Evolutionary conservation across 2,888 invertebrate genomes (phyloP).

Genomic region (Listrodromus nycthemerus): DNA sequence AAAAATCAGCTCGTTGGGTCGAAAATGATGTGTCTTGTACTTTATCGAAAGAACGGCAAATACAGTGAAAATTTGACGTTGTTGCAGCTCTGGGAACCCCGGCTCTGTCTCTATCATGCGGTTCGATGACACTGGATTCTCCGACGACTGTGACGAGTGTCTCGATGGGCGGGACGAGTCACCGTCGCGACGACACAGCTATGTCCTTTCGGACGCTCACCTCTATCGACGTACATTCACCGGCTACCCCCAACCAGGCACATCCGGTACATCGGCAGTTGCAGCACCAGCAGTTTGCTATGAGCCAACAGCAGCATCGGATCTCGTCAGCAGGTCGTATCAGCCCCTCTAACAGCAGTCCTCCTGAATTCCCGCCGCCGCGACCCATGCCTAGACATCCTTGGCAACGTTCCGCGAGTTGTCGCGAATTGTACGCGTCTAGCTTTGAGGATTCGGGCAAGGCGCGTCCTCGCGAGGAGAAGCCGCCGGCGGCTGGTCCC

Average conservation of each 20-base stretch:
- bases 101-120: slow-evolving; percentile 87
- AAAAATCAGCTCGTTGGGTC: slow-evolving; percentile 58
- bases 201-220: slow-evolving; percentile 87
- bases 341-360: slow-evolving; percentile 85
- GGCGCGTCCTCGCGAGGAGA: slow-evolving; percentile 85
- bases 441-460: slow-evolving; percentile 90
- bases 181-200: slow-evolving; percentile 88
- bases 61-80: slow-evolving; percentile 5
- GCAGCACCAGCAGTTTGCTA: slow-evolving; percentile 75
- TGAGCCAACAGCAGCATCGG: slow-evolving; percentile 78
- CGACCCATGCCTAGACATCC: slow-evolving; percentile 85
- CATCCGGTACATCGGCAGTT: slow-evolving; percentile 75
- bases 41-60: neutral
- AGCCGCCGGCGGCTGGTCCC: slow-evolving; percentile 55
- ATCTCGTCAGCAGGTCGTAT: slow-evolving; percentile 84
- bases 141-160: slow-evolving; percentile 90
- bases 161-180: slow-evolving; percentile 88
- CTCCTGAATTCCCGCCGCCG: slow-evolving; percentile 83
- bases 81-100: slow-evolving; percentile 83
- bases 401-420: slow-evolving; percentile 93
- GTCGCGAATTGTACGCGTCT: slow-evolving; percentile 92
- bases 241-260: slow-evolving; percentile 86
- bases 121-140: slow-evolving; percentile 92
- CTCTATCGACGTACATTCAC: slow-evolving; percentile 86
- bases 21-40: neutral